Evolutionary conservation across 1,140 invertebrate genomes (phyloP).

Genomic region (Drosophila seguyi): DNA sequence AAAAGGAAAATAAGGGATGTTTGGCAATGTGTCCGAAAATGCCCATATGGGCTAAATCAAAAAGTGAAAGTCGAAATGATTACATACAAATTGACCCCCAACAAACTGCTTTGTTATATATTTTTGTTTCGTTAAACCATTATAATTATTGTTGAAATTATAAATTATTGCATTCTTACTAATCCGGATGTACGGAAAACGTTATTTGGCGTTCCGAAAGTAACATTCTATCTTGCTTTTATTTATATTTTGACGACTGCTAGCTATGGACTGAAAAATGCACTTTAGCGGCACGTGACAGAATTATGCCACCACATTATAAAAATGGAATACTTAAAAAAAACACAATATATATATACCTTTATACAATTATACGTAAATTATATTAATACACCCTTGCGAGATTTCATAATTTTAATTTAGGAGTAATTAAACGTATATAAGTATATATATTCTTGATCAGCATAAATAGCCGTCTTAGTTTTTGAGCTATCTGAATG

Average conservation of each 20-base stretch:
- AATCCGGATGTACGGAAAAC: background rate
- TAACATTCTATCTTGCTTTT: background rate
- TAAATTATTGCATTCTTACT: background rate
- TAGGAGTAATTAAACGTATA: too few species aligned
- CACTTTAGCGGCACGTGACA: conserved; percentile 70
- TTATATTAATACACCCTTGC: background rate
- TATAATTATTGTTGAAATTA: background rate
- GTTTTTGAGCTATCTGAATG: too few species aligned
- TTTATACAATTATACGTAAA: too few species aligned
- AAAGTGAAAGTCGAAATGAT: background rate
- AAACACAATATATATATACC: background rate
- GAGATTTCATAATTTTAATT: background rate
- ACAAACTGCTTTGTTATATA: background rate
- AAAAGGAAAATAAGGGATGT: conserved; percentile 34
- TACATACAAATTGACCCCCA: background rate
- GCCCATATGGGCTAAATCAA: conserved; percentile 13
- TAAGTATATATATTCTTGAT: too few species aligned
- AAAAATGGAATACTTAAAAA: background rate
- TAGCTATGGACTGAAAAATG: conserved; percentile 41
- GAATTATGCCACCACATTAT: background rate
- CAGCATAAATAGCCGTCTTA: too few species aligned
- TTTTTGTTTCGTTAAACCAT: background rate
- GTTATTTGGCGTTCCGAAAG: too few species aligned
- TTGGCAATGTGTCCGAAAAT: conserved; percentile 15
- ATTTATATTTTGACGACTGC: conserved; percentile 28